Evolutionary conservation across 2,797 vertebrate species (phyloP), one percentile per base, ranked within the genome.

Genomic region (Falco berigora): DNA sequence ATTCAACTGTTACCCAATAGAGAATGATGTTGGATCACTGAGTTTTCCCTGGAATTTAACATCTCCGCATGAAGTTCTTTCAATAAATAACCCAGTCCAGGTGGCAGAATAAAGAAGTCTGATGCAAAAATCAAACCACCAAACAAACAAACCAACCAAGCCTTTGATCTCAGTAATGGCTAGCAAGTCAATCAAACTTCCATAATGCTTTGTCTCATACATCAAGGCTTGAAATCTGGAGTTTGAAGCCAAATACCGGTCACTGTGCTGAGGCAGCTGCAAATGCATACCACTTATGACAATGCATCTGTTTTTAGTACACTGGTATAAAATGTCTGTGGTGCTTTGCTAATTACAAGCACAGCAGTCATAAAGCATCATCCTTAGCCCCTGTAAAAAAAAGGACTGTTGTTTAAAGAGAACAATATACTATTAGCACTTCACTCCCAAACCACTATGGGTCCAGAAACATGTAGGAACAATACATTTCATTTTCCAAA

Each of bases 31-130:
- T 88, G 91, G 92, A 95, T 95, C 91, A 63, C 90, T 73, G 87
- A 94, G 66, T 90, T 95, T 94, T 81, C 79, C 73, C 90, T 90
- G 73, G 88, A 95, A 96, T 91, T 95, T 94, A 92, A 86, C 96
- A 92, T 94, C 94, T 86, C 88, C 94, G 90, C 88, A 24, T 95
- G 94, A 50, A 88, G 59, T 32, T 94, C 73, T 93, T 97, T 85
- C 86, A 96, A 66, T 75, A 95, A 90, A 87, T 90, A 94, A 92
- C 83, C 67, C 80, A 82, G 71, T 9, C 83, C 96, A 96, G 94
- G 94, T 95, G 93, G 93, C 23, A 61, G 71, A 88, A 95, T 71
- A 92, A 94, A 96, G 69, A 79, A 79, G 23, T 53, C 77, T 89
- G 83, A 93, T 90, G 74, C 20, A 92, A 94, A 91, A 93, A 93